Evolutionary conservation across 2,797 vertebrate genomes (phyloP).

Genomic region (Australoheros facetus): DNA sequence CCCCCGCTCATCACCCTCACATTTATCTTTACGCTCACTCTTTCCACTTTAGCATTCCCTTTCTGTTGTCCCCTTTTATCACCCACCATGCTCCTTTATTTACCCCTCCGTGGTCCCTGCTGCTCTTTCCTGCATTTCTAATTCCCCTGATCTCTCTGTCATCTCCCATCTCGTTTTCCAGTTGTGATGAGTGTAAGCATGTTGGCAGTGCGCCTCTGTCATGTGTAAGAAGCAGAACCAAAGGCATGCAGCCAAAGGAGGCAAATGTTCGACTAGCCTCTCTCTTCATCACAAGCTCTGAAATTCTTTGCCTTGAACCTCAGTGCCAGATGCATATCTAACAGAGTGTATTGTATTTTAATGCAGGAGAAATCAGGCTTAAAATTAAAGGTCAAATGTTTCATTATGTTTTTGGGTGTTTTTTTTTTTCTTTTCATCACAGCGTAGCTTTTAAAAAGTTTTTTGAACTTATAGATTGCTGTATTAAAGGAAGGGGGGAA

Average conservation of each 20-base stretch:
- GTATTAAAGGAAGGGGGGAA: neutral
- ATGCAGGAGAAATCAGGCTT: conserved; percentile 20
- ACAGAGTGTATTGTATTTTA: conserved; percentile 25
- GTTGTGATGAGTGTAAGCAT: conserved; percentile 49
- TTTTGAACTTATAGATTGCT: conserved; percentile 3
- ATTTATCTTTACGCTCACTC: conserved; percentile 7
- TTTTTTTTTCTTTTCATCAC: neutral
- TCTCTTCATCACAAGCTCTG: conserved; percentile 8
- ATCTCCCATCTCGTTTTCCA: conserved; percentile 21
- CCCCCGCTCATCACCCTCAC: neutral
- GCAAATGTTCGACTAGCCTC: conserved; percentile 26
- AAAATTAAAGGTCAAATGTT: conserved; percentile 32
- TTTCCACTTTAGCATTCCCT: neutral
- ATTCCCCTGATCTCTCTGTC: conserved; percentile 33
- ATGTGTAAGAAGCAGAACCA: conserved; percentile 24
- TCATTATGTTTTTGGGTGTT: neutral
- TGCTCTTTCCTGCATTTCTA: conserved; percentile 7
- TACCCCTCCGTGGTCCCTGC: neutral
- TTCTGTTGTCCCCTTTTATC: conserved; percentile 26
- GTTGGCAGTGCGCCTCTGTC: conserved; percentile 41
- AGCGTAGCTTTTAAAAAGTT: conserved; percentile 15
- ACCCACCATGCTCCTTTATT: neutral
- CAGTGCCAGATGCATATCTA: conserved; percentile 17
- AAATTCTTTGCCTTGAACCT: conserved; percentile 38
- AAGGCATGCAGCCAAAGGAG: conserved; percentile 48